Evolutionary conservation across 2,888 invertebrate species (phyloP).

Genomic region (Monopis laevigella): DNA sequence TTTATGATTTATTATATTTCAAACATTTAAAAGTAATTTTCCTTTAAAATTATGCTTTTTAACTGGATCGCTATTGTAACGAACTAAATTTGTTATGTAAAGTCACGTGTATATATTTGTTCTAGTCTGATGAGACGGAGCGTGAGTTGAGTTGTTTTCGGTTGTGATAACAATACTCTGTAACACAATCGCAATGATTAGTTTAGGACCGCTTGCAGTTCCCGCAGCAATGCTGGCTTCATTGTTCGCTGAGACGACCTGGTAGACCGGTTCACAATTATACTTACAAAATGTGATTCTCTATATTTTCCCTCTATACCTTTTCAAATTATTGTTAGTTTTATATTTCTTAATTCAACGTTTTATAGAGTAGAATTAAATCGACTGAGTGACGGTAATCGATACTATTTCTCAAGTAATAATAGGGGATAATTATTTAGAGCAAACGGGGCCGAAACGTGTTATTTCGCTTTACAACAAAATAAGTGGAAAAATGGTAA

Average conservation of each 20-base stretch:
- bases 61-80: no score
- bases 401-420: constrained; percentile 25
- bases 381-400: constrained; percentile 25
- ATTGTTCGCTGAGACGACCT: constrained; percentile 35
- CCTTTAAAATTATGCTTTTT: not conserved
- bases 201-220: constrained; percentile 40
- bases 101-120: not conserved
- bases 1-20: constrained; percentile 57
- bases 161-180: constrained; percentile 41
- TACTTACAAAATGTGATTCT: constrained; percentile 36
- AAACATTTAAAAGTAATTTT: constrained; percentile 1
- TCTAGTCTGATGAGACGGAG: constrained; percentile 33
- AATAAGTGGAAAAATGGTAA: constrained; percentile 26
- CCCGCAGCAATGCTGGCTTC: constrained; percentile 30
- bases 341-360: constrained; percentile 24
- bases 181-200: constrained; percentile 48
- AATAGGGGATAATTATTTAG: constrained; percentile 41
- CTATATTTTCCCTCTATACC: constrained; percentile 25
- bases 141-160: constrained; percentile 47
- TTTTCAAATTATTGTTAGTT: constrained; percentile 28
- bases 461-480: constrained; percentile 16
- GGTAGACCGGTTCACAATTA: constrained; percentile 39
- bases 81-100: not conserved
- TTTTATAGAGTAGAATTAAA: constrained; percentile 17
- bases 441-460: constrained; percentile 28